phyloP scores from a whole-genome alignment of 2,888 invertebrate genomes.

The Heliconius ismenius region DNA sequence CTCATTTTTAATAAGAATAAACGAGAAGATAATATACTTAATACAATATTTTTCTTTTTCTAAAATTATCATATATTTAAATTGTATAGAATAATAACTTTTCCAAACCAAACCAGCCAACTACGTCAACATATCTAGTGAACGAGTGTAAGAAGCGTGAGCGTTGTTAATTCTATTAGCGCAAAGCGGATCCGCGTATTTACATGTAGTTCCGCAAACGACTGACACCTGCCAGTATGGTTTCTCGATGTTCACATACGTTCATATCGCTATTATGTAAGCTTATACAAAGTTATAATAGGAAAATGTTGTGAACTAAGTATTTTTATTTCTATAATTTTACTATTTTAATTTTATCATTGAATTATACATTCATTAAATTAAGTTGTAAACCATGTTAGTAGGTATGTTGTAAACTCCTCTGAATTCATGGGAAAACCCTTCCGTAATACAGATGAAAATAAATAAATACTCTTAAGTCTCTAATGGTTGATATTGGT shows the following conservation, averaged over 20 bases:
- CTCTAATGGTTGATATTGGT: too few species aligned
- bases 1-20: too few species aligned
- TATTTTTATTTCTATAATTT: too few species aligned
- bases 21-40: too few species aligned
- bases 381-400: too few species aligned
- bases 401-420: too few species aligned
- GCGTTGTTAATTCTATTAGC: slow-evolving; percentile 66
- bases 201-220: slow-evolving; percentile 58
- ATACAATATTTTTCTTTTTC: background rate
- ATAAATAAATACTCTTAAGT: too few species aligned
- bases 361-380: too few species aligned
- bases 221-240: slow-evolving; percentile 66
- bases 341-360: too few species aligned
- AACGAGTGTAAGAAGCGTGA: slow-evolving; percentile 41
- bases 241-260: slow-evolving; percentile 60
- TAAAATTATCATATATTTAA: background rate
- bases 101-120: background rate
- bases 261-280: slow-evolving; percentile 47
- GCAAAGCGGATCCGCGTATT: slow-evolving; percentile 72
- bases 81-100: background rate
- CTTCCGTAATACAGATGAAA: too few species aligned
- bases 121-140: slow-evolving; percentile 45
- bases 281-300: slow-evolving; percentile 8
- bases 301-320: background rate
- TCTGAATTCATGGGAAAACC: too few species aligned